Evolutionary conservation across 2,113 vertebrate genomes (phyloP).

Genomic region (Chaetorhynchus papuensis): DNA sequence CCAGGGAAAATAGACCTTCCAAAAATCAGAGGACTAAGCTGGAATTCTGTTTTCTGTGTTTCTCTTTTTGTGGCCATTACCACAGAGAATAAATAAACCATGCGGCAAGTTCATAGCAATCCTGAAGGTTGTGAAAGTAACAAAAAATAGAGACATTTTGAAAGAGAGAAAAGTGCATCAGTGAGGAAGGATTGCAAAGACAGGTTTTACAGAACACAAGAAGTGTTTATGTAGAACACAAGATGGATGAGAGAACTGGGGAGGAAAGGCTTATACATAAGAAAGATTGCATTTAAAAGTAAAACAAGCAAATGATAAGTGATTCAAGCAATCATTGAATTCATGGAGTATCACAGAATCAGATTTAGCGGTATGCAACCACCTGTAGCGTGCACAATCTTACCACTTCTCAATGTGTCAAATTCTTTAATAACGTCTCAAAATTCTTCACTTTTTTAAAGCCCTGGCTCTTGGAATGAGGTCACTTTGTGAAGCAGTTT

Average conservation of each 20-base stretch:
- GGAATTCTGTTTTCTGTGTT: background rate
- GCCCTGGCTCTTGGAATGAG: background rate
- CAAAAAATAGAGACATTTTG: background rate
- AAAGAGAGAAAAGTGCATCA: background rate
- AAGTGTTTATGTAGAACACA: background rate
- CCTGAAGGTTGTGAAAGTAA: background rate
- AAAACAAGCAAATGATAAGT: background rate
- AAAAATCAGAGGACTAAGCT: background rate
- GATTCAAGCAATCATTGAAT: background rate
- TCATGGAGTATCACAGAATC: background rate
- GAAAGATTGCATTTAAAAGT: background rate
- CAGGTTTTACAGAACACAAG: background rate
- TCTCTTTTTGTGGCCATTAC: background rate
- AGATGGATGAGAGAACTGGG: background rate
- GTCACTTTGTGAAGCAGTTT: background rate
- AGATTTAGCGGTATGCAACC: background rate
- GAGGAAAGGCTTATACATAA: background rate
- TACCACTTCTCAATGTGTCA: background rate
- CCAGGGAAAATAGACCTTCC: background rate
- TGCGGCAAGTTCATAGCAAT: fast-evolving
- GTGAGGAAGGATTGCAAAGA: background rate
- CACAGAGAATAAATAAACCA: background rate
- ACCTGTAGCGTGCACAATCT: background rate
- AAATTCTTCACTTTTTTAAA: background rate
- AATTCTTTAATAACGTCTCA: background rate